These are phyloP conservation scores for Ceratosolen fusciceps DNA, from an alignment of 1,140 invertebrate species.

Conservation along the genomic window DNA sequence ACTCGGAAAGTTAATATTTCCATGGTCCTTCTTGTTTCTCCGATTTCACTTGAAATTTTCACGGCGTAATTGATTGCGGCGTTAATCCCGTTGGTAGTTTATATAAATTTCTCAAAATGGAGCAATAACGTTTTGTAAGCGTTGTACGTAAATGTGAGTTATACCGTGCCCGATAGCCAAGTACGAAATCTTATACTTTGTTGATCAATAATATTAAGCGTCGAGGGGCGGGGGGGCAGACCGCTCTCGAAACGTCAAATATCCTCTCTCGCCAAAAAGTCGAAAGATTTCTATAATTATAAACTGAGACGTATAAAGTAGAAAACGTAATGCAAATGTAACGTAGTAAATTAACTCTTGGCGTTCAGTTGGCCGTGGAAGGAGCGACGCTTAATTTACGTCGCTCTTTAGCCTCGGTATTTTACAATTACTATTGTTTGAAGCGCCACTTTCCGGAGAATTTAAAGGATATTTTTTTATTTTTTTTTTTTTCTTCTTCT, in stretches of 20 bases:
- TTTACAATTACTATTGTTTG: too few relatives aligned
- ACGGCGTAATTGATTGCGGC: neutral
- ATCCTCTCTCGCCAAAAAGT: too few relatives aligned
- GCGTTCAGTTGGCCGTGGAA: neutral
- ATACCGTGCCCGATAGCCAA: neutral
- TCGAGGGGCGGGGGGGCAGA: too few relatives aligned
- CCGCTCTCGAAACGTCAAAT: too few relatives aligned
- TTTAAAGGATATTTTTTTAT: too few relatives aligned
- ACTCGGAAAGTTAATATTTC: too few relatives aligned
- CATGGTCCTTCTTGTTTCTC: too few relatives aligned
- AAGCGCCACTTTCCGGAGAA: too few relatives aligned
- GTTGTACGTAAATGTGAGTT: neutral
- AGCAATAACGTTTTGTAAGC: neutral
- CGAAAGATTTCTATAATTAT: too few relatives aligned
- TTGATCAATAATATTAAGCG: neutral
- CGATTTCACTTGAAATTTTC: neutral
- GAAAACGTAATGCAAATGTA: neutral
- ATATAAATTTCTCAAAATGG: neutral
- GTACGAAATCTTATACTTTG: neutral
- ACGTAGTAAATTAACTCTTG: neutral
- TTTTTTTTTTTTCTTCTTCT: too few relatives aligned
- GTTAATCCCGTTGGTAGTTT: neutral
- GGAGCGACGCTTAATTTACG: neutral
- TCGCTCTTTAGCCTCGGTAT: neutral
- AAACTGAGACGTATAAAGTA: too few relatives aligned